Evolutionary conservation across 2,888 invertebrate genomes (phyloP), one percentile per base, ranked within the genome.

Genomic region (Lasioglossum calceatum): DNA sequence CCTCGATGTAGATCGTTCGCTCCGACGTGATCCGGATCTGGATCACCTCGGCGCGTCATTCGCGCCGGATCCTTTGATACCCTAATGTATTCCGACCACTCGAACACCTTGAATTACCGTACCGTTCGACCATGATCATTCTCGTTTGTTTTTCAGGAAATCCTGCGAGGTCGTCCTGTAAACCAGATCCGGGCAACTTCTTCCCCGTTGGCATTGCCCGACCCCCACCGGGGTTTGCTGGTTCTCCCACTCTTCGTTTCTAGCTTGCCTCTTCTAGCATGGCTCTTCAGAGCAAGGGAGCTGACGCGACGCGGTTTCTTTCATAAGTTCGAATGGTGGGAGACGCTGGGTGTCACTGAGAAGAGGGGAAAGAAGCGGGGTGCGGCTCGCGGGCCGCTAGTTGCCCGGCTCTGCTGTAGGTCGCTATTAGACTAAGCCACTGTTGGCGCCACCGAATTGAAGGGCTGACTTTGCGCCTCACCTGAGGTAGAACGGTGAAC

Each of bases 401-500:
- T 42, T 42, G 42, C 42, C 10, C 42, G 42, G 2, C 42, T 42
- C 42, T 42, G 42, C 10, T 42, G 42, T 42, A 42, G 42, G 42
- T 1, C 10, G 42, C 42, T 42, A 10, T 42, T 42, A 42, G 10
- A 44, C 44, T 44, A 12, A 44, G 4, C 44, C 12, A 12, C 44
- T 0, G 42, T 2, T 2, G 12, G 42, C 10, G 42, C 12, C 12
- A 12, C 12, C 12, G 14, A 44, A 44, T 44, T 14, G 44, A 44
- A 44, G 44, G 12, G 12, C 44, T 44, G 7, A 36, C 23, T 36
- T 23, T 36, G 67, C 36, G 36, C 36, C 77, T 80, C 64, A 89
- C 90, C 79, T 90, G 89, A 4, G 98, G 98, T 47, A 97, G 96
- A 44, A 96, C 95, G 54, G 97, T 96, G 89, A 98, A 98, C 93